These are phyloP conservation scores for Amphipoea lucens DNA, from an alignment of 2,888 invertebrate species.

Conservation along the genomic window DNA sequence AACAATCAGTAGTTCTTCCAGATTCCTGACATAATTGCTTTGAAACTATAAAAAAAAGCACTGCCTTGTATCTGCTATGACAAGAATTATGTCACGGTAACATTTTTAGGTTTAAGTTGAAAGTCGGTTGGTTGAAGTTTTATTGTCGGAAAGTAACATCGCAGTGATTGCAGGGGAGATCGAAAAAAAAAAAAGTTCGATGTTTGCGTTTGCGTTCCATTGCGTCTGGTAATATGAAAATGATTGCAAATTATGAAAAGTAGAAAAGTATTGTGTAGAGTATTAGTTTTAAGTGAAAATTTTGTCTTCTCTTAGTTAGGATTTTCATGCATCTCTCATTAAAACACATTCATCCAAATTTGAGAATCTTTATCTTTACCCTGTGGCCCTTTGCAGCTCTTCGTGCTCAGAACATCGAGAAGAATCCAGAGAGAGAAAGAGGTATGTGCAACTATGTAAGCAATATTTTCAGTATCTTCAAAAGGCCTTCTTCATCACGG, in stretches of 20 bases:
- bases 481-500: neutral
- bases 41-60: neutral
- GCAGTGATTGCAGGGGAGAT: neutral
- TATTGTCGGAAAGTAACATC: neutral
- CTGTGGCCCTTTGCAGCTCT: neutral
- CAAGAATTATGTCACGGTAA: conserved; percentile 3
- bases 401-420: neutral
- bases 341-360: conserved; percentile 8
- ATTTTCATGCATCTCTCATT: neutral
- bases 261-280: neutral
- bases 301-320: neutral
- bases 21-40: neutral
- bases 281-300: conserved; percentile 22
- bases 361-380: conserved; percentile 5
- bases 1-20: conserved; percentile 17
- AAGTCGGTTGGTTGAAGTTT: neutral
- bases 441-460: neutral
- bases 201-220: conserved; percentile 10
- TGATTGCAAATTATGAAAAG: neutral
- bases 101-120: conserved; percentile 9
- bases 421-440: neutral
- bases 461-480: neutral
- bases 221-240: conserved; percentile 18
- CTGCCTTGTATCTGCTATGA: neutral
- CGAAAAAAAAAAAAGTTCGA: neutral